Evolutionary conservation across 2,797 vertebrate genomes (phyloP), one percentile per base, ranked within the genome.

Genomic region (Acropternis orthonyx): DNA sequence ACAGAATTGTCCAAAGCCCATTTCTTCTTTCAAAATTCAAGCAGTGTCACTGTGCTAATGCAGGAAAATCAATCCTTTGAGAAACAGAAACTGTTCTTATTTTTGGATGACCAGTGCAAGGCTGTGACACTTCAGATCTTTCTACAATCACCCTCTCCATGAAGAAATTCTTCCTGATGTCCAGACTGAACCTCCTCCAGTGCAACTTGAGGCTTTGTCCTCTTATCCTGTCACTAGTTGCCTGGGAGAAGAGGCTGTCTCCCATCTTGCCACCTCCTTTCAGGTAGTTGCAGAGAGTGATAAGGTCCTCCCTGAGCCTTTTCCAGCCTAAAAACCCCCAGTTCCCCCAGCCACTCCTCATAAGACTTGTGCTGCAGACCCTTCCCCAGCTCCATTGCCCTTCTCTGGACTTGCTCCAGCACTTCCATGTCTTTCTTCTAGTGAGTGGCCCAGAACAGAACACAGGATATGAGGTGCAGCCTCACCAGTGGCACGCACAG

Each of bases 391-490:
- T 66, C 30, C 1, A 0, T 2, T 59, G 18, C 15, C 12, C 22
- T 36, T 66, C 10, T 66, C 34, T 41, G 52, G 30, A 58, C 5
- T 1, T 0, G 0, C 12, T 59, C 18, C 18, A 72, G 52, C 39
- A 32, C 17, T 21, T 41, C 4, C 30, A 16, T 30, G 14, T 46
- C 26, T 27, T 61, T 68, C 21, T 30, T 19, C 5, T 1, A 36
- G 8, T 46, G 20, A 56, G 27, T 9, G 16, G 12, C 44, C 12
- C n/a, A 39, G 9, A 52, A 20, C 9, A 20, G 15, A 36, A 12
- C 14, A 10, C 30, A 28, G 22, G 18, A 24, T 54, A 20, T 0
- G 1, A 54, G 15, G 2, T 36, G 7, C 12, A 16, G 11, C 39
- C 26, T 72, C 34, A 36, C 2, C 66, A 52, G 39, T 12, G 15